Evolutionary conservation across 2,888 invertebrate species (phyloP), one percentile per base, ranked within the genome.

Genomic region (Drosophila acutilabella): DNA sequence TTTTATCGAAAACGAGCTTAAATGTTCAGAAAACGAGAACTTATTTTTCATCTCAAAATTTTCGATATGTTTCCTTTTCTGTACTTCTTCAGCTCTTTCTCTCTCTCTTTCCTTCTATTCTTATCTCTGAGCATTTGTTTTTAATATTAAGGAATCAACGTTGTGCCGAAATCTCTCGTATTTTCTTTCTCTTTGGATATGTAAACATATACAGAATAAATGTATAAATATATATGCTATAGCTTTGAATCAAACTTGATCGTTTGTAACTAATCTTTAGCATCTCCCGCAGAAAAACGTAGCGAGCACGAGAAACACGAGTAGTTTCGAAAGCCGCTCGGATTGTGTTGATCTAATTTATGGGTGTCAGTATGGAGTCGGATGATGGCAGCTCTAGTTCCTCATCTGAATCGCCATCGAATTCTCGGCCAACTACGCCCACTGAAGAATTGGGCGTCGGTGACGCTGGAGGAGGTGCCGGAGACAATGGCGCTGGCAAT

Each of bases 391-490:
- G 90, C 59, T 90, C 91, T 90, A 48, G 88, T 56, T 89, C 92
- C 68, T 93, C 94, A 10, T 56, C 74, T 50, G 93, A 93, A 62
- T 93, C 93, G 33, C 93, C 93, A 14, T 93, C 93, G 73, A 93
- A 93, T 60, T 90, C 92, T 20, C 75, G 78, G 1, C 90, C 90
- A 56, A 90, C 86, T 2, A 53, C 80, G 42, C 86, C 71, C 47
- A 61, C 52, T 7, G 88, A 93, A 72, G 72, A 67, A 11, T 57
- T 41, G 23, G 58, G 53, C 14, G 51, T 44, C 23, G 41, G 20
- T 2, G 67, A 64, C 8, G 14, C 26, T n/a, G 30, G 10, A 26
- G n/a, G n/a, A 2, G 26, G 14, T 16, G 11, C 16, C 33, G 47
- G 8, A 8, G 14, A 30, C 30, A 14, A 7, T 2, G 68, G 68